Percentiles rank a stretch among this genome's conserved stretches.
phyloP scores from a whole-genome alignment of 2,888 invertebrate species.

The Phyto melanocephala region DNA sequence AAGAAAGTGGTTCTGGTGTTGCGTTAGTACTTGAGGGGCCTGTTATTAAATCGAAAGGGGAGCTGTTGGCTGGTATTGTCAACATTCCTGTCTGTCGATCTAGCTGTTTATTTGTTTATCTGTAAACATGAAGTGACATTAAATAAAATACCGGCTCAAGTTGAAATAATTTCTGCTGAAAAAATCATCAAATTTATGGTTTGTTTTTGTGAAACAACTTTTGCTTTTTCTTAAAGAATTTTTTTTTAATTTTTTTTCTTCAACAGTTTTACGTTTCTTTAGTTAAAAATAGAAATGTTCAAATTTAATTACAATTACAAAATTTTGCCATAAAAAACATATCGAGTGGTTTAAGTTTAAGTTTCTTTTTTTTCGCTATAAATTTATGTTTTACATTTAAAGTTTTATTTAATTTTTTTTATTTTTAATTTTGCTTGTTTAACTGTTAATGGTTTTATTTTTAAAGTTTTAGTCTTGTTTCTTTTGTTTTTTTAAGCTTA shows the following conservation, averaged over 20 bases:
- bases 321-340: neutral
- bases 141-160: slow-evolving; percentile 7
- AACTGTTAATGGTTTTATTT: neutral
- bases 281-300: slow-evolving; percentile 13
- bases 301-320: no score
- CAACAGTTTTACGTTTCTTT: neutral
- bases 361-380: slow-evolving; percentile 13
- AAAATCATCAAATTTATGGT: neutral
- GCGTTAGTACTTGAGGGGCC: neutral
- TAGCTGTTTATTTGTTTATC: neutral
- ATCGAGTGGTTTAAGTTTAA: slow-evolving; percentile 6
- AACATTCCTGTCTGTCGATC: neutral
- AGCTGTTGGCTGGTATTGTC: slow-evolving; percentile 3
- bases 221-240: slow-evolving; percentile 51
- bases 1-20: slow-evolving; percentile 46
- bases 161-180: neutral
- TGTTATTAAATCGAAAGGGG: neutral
- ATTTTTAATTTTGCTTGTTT: slow-evolving; percentile 4
- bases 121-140: slow-evolving; percentile 13
- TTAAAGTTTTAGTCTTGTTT: neutral
- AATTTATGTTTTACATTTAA: slow-evolving; percentile 9
- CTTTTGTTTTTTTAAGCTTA: slow-evolving; percentile 3
- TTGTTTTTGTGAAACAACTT: slow-evolving; percentile 6
- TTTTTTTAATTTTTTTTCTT: neutral
- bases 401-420: no score